Base-by-base conservation (phyloP, 1,140 invertebrate species). In the Aleiodes sp. region DNA sequence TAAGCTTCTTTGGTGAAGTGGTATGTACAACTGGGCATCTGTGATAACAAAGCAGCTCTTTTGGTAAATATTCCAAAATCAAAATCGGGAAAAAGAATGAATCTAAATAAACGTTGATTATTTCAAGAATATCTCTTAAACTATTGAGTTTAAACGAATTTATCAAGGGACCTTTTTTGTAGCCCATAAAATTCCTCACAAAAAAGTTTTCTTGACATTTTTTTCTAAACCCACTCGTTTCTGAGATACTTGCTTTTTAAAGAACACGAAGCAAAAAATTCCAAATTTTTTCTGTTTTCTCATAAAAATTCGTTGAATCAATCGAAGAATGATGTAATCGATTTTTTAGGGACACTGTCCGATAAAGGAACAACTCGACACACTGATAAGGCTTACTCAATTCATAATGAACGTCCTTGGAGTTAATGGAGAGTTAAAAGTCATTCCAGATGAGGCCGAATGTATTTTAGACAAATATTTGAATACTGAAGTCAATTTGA, bases 1-100 rank as follows among this genome's bases (percentile, higher is more conserved):
- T n/a, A 16, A 72, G 74, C 61, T 6, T 73, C 70, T 39, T 14
- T 76, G 12, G n/a, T 71, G 0, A 70, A 73, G 62, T 76, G 68
- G 52, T 76, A 72, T 31, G 41, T 65, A 26, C 56, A 73, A 19
- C 68, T 76, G 12, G 74, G 76, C 26, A 57, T 78, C 41, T 75
- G 70, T 46, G 70, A 39, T 31, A 62, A 72, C 16, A 37, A 70
- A 28, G 66, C 74, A 37, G 57, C 72, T 33, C 59, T 78, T 19
- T 41, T 73, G 63, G 76, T 78, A n/a, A n/a, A n/a, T n/a, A n/a
- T n/a, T n/a, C n/a, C n/a, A n/a, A n/a, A n/a, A n/a, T n/a, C n/a
- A n/a, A n/a, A n/a, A n/a, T n/a, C n/a, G n/a, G n/a, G n/a, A n/a
- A n/a, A n/a, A n/a, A n/a, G n/a, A n/a, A n/a, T n/a, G n/a, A n/a